These are phyloP conservation scores for Lates japonicus DNA, from an alignment of 2,797 vertebrate genomes.

Conservation along the genomic window DNA sequence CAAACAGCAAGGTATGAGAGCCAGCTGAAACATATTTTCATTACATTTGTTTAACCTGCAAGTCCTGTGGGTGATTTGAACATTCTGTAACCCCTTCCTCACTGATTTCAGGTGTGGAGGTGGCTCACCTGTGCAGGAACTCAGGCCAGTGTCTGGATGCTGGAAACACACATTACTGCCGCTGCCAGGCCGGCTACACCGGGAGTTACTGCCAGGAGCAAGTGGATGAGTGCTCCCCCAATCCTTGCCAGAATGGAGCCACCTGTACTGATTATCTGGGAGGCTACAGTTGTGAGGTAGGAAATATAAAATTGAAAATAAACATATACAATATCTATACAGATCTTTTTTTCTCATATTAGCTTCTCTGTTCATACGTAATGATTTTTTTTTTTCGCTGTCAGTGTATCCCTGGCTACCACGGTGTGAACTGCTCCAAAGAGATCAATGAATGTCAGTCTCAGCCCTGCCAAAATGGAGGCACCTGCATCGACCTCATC, in stretches of 20 bases:
- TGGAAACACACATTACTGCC: conserved; percentile 95
- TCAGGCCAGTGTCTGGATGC: conserved; percentile 94
- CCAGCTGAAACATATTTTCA: neutral
- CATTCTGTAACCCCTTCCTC: conserved; percentile 2
- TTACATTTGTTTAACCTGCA: neutral
- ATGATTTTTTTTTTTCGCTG: neutral
- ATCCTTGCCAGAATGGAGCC: conserved; percentile 97
- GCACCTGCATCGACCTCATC: conserved; percentile 97
- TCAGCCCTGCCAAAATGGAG: conserved; percentile 95
- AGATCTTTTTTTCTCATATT: neutral
- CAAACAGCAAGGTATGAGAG: conserved; percentile 89
- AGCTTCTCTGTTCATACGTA: no score
- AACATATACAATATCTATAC: no score
- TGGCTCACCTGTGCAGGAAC: conserved; percentile 92
- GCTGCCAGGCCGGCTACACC: conserved; percentile 95
- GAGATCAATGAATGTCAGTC: conserved; percentile 98
- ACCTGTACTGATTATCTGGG: conserved; percentile 97
- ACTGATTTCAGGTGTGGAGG: conserved; percentile 86
- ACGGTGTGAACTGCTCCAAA: conserved; percentile 95
- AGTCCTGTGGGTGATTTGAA: neutral
- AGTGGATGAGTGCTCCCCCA: conserved; percentile 96
- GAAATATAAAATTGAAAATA: neutral
- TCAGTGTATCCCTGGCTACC: conserved; percentile 96
- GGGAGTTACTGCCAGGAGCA: conserved; percentile 99
- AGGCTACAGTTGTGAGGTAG: conserved; percentile 97